A percentile compares a stretch with the other conserved stretches of the same genome.
These are phyloP conservation scores for Ophioderma brevispina DNA, from an alignment of 35 echinoderm and acorn worm genomes.

Conservation along the genomic window DNA sequence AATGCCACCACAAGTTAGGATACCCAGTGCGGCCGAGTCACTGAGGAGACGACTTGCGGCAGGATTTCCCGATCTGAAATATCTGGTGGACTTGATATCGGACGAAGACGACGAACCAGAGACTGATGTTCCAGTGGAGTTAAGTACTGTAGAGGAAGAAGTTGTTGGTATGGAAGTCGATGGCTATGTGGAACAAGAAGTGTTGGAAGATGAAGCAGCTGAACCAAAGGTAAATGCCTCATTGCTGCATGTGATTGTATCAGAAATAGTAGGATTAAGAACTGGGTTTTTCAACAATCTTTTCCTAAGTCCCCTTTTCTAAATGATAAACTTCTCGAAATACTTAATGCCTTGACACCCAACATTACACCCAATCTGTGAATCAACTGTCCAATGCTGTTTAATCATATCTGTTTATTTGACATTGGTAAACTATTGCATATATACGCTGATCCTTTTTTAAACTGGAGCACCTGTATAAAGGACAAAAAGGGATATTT, in stretches of 20 bases:
- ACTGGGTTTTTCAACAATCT: too few relatives aligned
- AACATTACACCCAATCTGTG: too few relatives aligned
- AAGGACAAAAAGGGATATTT: too few relatives aligned
- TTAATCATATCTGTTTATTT: too few relatives aligned
- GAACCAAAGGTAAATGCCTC: constrained; percentile 15
- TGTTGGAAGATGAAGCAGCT: not conserved
- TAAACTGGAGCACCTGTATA: too few relatives aligned
- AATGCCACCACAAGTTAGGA: not conserved
- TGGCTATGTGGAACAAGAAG: constrained; percentile 4
- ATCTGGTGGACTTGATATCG: not conserved
- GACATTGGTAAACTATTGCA: too few relatives aligned
- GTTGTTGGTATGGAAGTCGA: constrained; percentile 24
- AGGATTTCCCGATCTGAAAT: not conserved
- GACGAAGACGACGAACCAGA: not conserved
- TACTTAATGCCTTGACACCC: too few relatives aligned
- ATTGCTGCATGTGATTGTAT: not conserved
- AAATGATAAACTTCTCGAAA: too few relatives aligned
- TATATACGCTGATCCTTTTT: too few relatives aligned
- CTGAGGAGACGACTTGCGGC: not conserved
- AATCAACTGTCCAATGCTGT: too few relatives aligned
- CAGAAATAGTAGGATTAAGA: too few relatives aligned
- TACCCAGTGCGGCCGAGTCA: not conserved
- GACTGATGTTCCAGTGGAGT: not conserved
- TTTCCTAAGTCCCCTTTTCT: too few relatives aligned
- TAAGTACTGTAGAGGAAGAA: constrained; percentile 24